Percentiles rank a stretch among this genome's conserved stretches.
Conservation (phyloP, 2,113 vertebrate species). For the Paradoxurus hermaphroditus region DNA sequence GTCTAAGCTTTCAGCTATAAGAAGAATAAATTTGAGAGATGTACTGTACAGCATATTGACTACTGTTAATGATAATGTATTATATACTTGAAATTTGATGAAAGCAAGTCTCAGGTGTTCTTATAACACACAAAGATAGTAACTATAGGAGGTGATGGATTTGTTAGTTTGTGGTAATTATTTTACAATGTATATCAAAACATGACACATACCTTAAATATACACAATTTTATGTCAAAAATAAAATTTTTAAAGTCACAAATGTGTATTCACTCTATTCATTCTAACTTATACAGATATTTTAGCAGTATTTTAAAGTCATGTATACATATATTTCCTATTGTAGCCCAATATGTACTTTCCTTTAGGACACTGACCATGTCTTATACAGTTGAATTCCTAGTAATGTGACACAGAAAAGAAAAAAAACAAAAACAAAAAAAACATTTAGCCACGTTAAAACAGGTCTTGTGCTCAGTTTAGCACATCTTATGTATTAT, state of each 20-base stretch:
- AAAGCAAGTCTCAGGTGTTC: background rate
- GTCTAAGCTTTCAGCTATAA: background rate
- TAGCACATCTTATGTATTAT: background rate
- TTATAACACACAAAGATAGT: background rate
- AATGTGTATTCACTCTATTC: background rate
- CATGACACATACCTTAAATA: background rate
- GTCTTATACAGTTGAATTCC: background rate
- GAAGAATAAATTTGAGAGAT: background rate
- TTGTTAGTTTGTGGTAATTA: background rate
- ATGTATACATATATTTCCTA: background rate
- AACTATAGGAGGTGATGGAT: background rate
- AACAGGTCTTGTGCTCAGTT: background rate
- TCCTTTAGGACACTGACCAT: background rate
- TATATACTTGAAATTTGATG: background rate
- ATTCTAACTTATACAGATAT: background rate
- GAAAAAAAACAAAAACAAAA: background rate
- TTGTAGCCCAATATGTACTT: background rate
- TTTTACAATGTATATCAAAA: background rate
- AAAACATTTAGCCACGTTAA: background rate
- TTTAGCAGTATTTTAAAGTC: background rate
- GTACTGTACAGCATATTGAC: background rate
- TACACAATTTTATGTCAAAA: background rate
- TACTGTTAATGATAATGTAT: background rate
- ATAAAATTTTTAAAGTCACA: background rate
- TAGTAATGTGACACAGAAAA: constrained; percentile 31